phyloP scores from a whole-genome alignment of 2,113 vertebrate genomes.

The Galeopterus variegatus region DNA sequence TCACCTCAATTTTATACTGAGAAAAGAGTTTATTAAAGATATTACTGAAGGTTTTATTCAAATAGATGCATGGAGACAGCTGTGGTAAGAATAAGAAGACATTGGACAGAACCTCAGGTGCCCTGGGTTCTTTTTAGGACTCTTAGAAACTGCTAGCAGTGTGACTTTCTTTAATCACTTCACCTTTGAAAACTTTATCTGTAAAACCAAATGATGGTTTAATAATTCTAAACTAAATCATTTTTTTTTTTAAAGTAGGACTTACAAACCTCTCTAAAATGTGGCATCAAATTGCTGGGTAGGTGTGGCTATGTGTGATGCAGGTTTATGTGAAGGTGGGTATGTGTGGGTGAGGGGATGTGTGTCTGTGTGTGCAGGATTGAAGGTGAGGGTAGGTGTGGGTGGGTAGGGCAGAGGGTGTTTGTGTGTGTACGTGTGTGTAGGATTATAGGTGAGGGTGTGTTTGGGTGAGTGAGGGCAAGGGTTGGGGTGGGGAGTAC shows the following conservation, averaged over 20 bases:
- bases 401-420: background rate
- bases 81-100: background rate
- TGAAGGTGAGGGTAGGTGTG: background rate
- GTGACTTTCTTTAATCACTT: background rate
- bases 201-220: background rate
- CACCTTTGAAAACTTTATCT: background rate
- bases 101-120: background rate
- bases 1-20: background rate
- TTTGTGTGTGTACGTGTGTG: background rate
- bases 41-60: background rate
- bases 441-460: background rate
- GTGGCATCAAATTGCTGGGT: background rate
- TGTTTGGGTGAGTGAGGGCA: background rate
- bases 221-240: background rate
- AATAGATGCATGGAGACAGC: background rate
- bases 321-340: background rate
- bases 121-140: background rate
- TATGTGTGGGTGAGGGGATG: background rate
- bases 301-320: background rate
- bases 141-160: background rate
- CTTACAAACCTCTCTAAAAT: background rate
- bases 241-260: background rate
- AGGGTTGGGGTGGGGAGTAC: too few species aligned
- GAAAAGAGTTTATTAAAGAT: background rate
- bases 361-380: background rate